Percentiles rank a stretch among this genome's conserved stretches.
These are phyloP conservation scores for Euplexia lucipara DNA, from an alignment of 2,888 invertebrate genomes.

Conservation along the genomic window DNA sequence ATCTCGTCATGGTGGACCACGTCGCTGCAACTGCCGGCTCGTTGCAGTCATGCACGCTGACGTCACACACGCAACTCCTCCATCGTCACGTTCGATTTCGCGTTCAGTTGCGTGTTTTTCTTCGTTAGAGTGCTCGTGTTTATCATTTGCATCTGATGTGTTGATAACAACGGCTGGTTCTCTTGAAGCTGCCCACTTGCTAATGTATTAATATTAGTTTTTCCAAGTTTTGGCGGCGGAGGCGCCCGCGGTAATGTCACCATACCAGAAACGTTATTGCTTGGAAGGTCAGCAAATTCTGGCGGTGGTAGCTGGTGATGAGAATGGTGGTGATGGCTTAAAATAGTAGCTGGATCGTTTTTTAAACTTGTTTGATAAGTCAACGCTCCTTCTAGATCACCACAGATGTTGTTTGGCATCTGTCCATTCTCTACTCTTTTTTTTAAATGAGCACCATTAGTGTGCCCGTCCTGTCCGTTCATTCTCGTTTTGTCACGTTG, in stretches of 20 bases:
- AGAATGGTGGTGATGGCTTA: constrained; percentile 94
- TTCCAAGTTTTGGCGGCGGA: constrained; percentile 94
- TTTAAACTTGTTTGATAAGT: constrained; percentile 90
- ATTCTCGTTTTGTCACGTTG: constrained; percentile 96
- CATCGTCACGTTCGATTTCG: constrained; percentile 92
- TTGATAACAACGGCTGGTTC: constrained; percentile 93
- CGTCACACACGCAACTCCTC: constrained; percentile 97
- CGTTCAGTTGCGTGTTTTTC: constrained; percentile 93
- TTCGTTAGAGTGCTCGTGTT: constrained; percentile 95
- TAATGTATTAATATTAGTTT: constrained; percentile 90
- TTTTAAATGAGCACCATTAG: constrained; percentile 91
- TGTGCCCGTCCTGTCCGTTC: constrained; percentile 90
- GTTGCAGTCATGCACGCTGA: constrained; percentile 90
- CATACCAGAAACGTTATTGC: constrained; percentile 91
- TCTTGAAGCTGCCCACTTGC: constrained; percentile 92
- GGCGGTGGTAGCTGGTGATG: constrained; percentile 96
- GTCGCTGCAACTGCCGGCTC: constrained; percentile 90
- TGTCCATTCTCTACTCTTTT: constrained; percentile 96
- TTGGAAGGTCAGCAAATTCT: constrained; percentile 95
- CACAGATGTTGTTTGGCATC: constrained; percentile 97
- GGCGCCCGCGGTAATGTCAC: constrained; percentile 93
- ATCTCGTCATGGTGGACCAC: constrained; percentile 88
- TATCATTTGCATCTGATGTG: constrained; percentile 95
- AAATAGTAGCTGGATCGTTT: constrained; percentile 93
- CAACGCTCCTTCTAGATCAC: constrained; percentile 93